Evolutionary conservation across 2,888 invertebrate species (phyloP).

Genomic region (Oscheius sp.): DNA sequence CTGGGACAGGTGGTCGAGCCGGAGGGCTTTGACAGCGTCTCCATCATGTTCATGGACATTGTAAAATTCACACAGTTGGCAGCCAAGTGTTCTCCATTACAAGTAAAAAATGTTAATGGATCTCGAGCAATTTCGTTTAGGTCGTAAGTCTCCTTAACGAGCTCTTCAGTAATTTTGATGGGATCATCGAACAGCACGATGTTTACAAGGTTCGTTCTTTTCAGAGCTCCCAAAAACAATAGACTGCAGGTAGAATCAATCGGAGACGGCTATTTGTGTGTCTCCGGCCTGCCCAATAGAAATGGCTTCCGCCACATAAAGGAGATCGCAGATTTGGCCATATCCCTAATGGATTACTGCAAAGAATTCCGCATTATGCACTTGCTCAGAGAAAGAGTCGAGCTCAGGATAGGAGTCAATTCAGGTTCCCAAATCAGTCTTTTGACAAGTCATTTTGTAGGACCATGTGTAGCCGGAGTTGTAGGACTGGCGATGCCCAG

Average conservation of each 20-base stretch:
- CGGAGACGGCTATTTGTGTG: slow-evolving; percentile 56
- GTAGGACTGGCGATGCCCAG: slow-evolving; percentile 68
- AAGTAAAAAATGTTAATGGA: slow-evolving; percentile 45
- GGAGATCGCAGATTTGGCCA: slow-evolving; percentile 64
- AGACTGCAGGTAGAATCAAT: slow-evolving; percentile 54
- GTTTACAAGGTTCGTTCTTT: slow-evolving; percentile 63
- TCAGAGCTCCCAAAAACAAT: background rate
- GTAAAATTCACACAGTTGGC: slow-evolving; percentile 70
- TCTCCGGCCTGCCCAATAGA: slow-evolving; percentile 52
- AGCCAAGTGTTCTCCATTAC: slow-evolving; percentile 66
- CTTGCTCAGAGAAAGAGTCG: slow-evolving; percentile 64
- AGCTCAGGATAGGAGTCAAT: slow-evolving; percentile 68
- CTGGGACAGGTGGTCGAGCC: slow-evolving; percentile 68
- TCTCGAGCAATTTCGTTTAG: slow-evolving; percentile 26
- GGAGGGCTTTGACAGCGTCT: slow-evolving; percentile 68
- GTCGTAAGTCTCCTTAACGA: slow-evolving; percentile 68
- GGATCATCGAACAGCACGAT: slow-evolving; percentile 65
- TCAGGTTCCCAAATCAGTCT: slow-evolving; percentile 35
- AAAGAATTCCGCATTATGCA: slow-evolving; percentile 62
- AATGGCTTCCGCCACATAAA: slow-evolving; percentile 51
- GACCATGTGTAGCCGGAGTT: slow-evolving; percentile 65
- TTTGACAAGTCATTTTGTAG: slow-evolving; percentile 27
- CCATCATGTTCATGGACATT: slow-evolving; percentile 70
- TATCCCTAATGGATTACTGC: slow-evolving; percentile 60
- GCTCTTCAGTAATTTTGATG: slow-evolving; percentile 67